These are phyloP conservation scores for Melanogrammus aeglefinus DNA, from an alignment of 2,797 vertebrate genomes.

Conservation along the genomic window DNA sequence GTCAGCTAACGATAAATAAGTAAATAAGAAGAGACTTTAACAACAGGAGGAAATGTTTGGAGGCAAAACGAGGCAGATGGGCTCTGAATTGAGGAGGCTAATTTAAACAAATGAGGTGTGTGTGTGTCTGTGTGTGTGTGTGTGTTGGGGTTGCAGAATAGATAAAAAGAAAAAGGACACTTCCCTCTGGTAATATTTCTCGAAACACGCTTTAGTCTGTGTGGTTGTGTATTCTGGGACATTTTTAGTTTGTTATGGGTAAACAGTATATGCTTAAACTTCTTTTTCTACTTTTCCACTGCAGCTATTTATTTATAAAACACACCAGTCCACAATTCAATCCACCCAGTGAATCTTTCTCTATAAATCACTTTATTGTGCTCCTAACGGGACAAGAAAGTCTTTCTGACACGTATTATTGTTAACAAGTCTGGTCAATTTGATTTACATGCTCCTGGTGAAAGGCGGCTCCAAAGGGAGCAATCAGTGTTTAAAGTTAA, in stretches of 20 bases:
- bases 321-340: not conserved
- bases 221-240: too few species aligned
- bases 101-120: not conserved
- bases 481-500: not conserved
- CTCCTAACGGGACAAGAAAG: not conserved
- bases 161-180: too few species aligned
- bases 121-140: not conserved
- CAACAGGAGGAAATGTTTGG: not conserved
- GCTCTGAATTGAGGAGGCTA: not conserved
- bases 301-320: not conserved
- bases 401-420: not conserved
- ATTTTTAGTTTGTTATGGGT: too few species aligned
- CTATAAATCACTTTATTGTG: not conserved
- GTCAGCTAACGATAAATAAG: not conserved
- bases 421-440: not conserved
- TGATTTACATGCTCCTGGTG: not conserved
- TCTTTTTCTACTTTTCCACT: too few species aligned
- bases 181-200: too few species aligned
- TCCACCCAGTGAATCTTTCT: not conserved
- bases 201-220: too few species aligned
- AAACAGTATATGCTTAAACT: too few species aligned
- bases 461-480: not conserved
- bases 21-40: not conserved
- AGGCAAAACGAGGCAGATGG: not conserved
- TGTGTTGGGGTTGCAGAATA: not conserved